phyloP scores from a whole-genome alignment of 1,140 invertebrate species.

The Bradysia coprophila region DNA sequence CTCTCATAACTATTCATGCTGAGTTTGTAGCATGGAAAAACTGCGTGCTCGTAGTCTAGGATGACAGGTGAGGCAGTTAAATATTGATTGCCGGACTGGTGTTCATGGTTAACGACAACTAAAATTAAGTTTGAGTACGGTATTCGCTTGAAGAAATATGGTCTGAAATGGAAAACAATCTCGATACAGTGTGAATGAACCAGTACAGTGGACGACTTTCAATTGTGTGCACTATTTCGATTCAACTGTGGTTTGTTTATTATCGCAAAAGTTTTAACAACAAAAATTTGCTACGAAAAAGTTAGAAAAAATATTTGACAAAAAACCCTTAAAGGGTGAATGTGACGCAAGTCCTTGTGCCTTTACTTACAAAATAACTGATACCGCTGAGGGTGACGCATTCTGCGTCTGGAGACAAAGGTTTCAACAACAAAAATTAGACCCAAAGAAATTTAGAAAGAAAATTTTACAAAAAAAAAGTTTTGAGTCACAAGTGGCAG shows the following conservation, averaged over 20 bases:
- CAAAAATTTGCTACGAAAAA: not conserved
- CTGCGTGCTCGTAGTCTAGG: conserved; percentile 25
- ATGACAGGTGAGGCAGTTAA: conserved; percentile 22
- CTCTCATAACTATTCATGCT: conserved; percentile 44
- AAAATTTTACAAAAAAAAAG: too few relatives aligned
- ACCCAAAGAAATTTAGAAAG: too few relatives aligned
- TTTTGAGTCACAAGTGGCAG: too few relatives aligned
- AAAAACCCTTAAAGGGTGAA: too few relatives aligned
- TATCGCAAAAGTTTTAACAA: too few relatives aligned
- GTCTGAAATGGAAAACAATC: conserved; percentile 32
- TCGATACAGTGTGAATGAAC: conserved; percentile 6
- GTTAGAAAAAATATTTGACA: not conserved
- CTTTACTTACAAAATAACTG: too few relatives aligned
- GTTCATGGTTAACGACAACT: conserved; percentile 35
- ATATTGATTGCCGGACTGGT: conserved; percentile 15
- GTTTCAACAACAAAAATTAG: conserved; percentile 1
- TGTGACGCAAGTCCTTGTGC: too few relatives aligned
- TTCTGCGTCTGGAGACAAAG: not conserved
- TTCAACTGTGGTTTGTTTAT: not conserved
- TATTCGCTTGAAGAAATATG: conserved; percentile 49
- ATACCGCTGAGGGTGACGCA: too few relatives aligned
- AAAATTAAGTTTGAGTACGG: conserved; percentile 62
- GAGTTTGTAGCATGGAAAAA: conserved; percentile 55
- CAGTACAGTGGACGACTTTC: conserved; percentile 1
- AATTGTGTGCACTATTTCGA: too few relatives aligned